Percentiles rank a stretch among this genome's conserved stretches.
Evolutionary conservation across 92 coral and sea anemone genomes (phyloP).

Genomic region (Palythoa caribaeorum): DNA sequence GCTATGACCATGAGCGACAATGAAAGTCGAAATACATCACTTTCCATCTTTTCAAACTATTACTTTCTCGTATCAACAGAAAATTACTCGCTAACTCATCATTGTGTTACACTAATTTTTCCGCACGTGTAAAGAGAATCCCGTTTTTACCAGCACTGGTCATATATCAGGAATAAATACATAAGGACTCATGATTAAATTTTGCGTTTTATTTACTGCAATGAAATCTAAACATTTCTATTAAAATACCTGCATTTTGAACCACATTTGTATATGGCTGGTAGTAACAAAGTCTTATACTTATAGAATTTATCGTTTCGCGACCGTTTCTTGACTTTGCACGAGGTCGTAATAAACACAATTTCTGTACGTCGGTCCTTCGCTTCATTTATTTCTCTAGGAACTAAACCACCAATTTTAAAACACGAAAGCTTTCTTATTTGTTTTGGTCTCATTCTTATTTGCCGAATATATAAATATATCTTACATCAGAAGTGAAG

Average conservation of each 20-base stretch:
- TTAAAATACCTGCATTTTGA: conserved; percentile 7
- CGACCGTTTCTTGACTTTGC: neutral
- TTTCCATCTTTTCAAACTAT: neutral
- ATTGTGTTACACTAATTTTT: neutral
- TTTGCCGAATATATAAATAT: conserved; percentile 12
- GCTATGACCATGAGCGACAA: conserved; percentile 1
- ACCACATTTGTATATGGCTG: neutral
- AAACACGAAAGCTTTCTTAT: neutral
- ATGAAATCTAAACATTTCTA: conserved; percentile 17
- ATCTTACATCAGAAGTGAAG: conserved; percentile 15
- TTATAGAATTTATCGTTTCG: neutral
- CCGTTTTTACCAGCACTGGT: too few species aligned
- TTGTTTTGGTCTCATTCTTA: neutral
- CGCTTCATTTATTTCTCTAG: neutral
- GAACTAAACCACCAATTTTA: neutral
- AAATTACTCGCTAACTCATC: neutral
- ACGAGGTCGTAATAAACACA: neutral
- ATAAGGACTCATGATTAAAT: neutral
- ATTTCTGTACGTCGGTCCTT: too few species aligned
- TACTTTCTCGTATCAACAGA: neutral
- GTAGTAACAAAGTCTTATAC: neutral
- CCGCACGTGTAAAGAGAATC: neutral
- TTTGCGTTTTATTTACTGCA: conserved; percentile 17
- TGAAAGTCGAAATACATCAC: neutral
- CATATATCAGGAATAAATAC: too few species aligned